phyloP scores from a whole-genome alignment of 2,113 vertebrate genomes.

The Pontoporia blainvillei region DNA sequence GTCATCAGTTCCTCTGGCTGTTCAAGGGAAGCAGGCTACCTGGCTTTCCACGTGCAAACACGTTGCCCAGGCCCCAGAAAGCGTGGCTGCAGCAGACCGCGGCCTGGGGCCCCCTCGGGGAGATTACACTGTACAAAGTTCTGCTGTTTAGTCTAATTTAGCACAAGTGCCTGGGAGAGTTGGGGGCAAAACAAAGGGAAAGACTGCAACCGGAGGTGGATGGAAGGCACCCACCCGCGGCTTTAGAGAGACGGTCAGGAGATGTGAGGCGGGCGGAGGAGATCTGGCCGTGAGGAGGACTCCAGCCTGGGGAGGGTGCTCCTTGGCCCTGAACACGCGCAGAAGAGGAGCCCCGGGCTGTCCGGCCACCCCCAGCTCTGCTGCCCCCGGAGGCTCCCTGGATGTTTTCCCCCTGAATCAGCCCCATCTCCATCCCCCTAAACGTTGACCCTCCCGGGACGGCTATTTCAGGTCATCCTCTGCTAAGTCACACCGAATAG shows the following conservation, averaged over 20 bases:
- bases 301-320: not conserved
- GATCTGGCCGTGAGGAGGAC: not conserved
- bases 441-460: not conserved
- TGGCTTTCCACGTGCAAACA: not conserved
- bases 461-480: not conserved
- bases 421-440: not conserved
- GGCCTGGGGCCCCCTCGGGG: accelerated
- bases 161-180: not conserved
- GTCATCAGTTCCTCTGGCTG: not conserved
- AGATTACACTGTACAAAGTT: accelerated
- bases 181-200: not conserved
- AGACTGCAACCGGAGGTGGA: not conserved
- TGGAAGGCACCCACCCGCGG: not conserved
- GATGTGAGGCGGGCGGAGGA: accelerated
- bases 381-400: accelerated
- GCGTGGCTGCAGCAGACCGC: too few species aligned
- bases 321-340: not conserved
- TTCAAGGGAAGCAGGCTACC: not conserved
- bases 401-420: not conserved
- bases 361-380: not conserved
- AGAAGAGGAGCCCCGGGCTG: not conserved
- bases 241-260: not conserved
- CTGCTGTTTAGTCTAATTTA: not conserved
- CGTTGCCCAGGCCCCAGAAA: not conserved
- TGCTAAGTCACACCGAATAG: not conserved